phyloP scores from a whole-genome alignment of 1,140 invertebrate species.

The Drosophila equinoxialis region DNA sequence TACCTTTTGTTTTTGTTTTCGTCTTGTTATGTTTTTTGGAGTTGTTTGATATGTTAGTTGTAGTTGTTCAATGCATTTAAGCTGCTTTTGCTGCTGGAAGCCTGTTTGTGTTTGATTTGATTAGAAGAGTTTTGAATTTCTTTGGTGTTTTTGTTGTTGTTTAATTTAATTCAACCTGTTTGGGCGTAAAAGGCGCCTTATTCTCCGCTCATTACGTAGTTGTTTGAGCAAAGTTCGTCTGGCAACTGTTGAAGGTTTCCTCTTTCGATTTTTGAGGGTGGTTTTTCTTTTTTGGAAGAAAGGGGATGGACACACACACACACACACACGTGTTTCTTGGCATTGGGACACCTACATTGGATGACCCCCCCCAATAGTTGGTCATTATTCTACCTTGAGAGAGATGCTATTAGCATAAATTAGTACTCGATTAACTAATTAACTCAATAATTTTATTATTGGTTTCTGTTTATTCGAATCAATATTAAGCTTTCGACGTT shows the following conservation, averaged over 20 bases:
- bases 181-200: neutral
- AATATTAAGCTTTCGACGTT: neutral
- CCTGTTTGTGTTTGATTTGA: neutral
- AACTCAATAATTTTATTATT: neutral
- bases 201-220: slow-evolving; percentile 11
- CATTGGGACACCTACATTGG: too few relatives aligned
- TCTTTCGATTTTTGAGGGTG: slow-evolving; percentile 8
- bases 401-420: neutral
- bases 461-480: neutral
- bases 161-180: neutral
- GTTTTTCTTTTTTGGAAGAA: slow-evolving; percentile 23
- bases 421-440: neutral
- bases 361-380: too few relatives aligned
- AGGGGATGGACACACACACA: neutral
- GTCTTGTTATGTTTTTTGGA: neutral
- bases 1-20: neutral
- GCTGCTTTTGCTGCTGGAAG: neutral
- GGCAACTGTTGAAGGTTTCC: slow-evolving; percentile 9
- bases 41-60: neutral
- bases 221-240: slow-evolving; percentile 5
- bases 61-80: neutral
- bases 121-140: neutral
- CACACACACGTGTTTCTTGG: too few relatives aligned
- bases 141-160: neutral
- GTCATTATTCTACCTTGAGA: too few relatives aligned